Percentiles rank a stretch among this genome's conserved stretches.
phyloP scores from a whole-genome alignment of 2,113 vertebrate genomes.

The Anser brachyrhynchus region DNA sequence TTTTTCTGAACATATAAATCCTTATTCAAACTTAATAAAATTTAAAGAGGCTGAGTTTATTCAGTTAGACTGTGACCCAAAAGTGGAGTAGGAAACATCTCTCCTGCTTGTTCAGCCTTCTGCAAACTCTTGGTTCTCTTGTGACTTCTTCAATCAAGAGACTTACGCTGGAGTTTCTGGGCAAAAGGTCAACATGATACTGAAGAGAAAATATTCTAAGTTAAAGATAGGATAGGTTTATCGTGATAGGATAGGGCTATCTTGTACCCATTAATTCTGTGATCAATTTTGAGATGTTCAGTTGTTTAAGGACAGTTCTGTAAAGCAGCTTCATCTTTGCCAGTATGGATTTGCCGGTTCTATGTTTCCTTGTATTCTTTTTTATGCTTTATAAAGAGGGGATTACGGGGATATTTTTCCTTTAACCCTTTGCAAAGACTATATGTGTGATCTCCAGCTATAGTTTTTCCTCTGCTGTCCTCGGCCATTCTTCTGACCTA shows the following conservation, averaged over 20 bases:
- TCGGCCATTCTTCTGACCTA: not conserved
- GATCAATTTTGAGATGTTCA: not conserved
- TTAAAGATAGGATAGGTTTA: not conserved
- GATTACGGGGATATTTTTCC: not conserved
- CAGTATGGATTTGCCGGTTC: not conserved
- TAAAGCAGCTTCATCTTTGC: not conserved
- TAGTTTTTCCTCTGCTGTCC: not conserved
- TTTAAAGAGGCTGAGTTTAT: not conserved
- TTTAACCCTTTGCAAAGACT: not conserved
- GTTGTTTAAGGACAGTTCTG: not conserved
- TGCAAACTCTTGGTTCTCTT: constrained; percentile 8
- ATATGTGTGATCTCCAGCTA: not conserved
- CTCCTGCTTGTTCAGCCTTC: constrained; percentile 1
- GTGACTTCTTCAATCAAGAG: constrained; percentile 16
- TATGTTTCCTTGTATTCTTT: not conserved
- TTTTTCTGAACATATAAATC: constrained; percentile 19
- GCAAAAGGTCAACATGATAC: constrained; percentile 51
- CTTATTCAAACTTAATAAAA: constrained; percentile 37
- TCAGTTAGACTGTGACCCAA: not conserved
- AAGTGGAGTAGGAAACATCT: constrained; percentile 14
- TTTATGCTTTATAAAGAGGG: not conserved
- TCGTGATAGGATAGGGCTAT: not conserved
- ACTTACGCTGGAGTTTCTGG: constrained; percentile 28
- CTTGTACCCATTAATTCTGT: not conserved
- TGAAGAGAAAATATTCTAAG: not conserved